Conservation (phyloP, 2,113 vertebrate species). For the Onychostruthus taczanowskii region DNA sequence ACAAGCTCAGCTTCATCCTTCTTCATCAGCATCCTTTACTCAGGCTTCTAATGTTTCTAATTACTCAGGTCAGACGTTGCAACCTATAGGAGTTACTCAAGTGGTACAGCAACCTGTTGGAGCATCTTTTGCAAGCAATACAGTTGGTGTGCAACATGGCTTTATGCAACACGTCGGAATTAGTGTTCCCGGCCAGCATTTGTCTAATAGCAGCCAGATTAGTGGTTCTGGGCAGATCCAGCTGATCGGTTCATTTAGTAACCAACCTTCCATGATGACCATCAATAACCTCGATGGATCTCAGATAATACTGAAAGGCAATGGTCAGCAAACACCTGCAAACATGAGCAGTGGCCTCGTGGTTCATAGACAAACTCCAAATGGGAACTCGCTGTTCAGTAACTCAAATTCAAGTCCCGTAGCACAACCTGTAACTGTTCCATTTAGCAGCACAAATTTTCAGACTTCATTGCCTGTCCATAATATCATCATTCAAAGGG, state of each 20-base stretch:
- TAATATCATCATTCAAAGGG: constrained; percentile 97
- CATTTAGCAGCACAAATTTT: constrained; percentile 90
- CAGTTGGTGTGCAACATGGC: constrained; percentile 86
- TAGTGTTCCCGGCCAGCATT: constrained; percentile 83
- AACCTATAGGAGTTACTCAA: constrained; percentile 82
- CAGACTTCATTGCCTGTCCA: constrained; percentile 89
- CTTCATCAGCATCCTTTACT: constrained; percentile 85
- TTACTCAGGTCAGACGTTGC: constrained; percentile 85
- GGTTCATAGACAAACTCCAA: constrained; percentile 80
- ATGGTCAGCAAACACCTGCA: constrained; percentile 76
- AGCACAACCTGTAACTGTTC: constrained; percentile 87
- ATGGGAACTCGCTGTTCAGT: constrained; percentile 83
- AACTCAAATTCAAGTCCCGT: constrained; percentile 80
- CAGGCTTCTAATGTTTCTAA: constrained; percentile 83
- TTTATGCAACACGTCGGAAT: constrained; percentile 90
- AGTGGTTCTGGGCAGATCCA: constrained; percentile 90
- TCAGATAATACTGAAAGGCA: constrained; percentile 89
- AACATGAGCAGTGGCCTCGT: constrained; percentile 78
- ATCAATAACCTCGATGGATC: constrained; percentile 93
- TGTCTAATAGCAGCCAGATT: constrained; percentile 85
- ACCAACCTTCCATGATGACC: constrained; percentile 90
- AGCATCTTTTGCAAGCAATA: constrained; percentile 84
- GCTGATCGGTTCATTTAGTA: constrained; percentile 89
- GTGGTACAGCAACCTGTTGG: constrained; percentile 77
- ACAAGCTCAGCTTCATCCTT: constrained; percentile 80